Percentiles rank a stretch among this genome's conserved stretches.
phyloP scores from a whole-genome alignment of 2,888 invertebrate genomes.

The Tenthredo mesomela region DNA sequence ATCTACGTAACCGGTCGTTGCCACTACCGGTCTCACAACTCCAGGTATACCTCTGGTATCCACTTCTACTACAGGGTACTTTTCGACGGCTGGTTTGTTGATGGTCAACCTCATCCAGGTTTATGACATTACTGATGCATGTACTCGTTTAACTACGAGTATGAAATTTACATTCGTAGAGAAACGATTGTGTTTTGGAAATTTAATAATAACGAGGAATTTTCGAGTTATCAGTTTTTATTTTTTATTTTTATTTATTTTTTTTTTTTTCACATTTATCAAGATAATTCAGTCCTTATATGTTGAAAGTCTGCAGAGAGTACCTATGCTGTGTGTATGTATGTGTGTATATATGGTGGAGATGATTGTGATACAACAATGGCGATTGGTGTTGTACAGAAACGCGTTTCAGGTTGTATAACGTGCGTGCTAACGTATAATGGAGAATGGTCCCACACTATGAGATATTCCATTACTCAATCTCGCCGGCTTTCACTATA shows the following conservation, averaged over 20 bases:
- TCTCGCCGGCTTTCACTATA: conserved; percentile 54
- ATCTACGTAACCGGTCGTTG: conserved; percentile 50
- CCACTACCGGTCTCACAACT: conserved; percentile 40
- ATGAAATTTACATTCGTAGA: background rate
- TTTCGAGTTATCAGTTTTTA: too few relatives aligned
- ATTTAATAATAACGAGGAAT: too few relatives aligned
- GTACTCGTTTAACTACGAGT: background rate
- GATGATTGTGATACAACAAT: background rate
- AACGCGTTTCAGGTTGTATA: background rate
- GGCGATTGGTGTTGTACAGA: background rate
- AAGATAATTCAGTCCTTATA: too few relatives aligned
- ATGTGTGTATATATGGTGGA: background rate
- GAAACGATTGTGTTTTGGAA: background rate
- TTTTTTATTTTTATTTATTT: too few relatives aligned
- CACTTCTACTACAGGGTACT: background rate
- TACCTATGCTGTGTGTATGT: background rate
- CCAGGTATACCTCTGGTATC: conserved; percentile 10
- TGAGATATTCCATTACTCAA: conserved; percentile 54
- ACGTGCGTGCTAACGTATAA: conserved; percentile 40
- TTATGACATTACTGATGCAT: background rate
- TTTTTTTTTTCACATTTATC: too few relatives aligned
- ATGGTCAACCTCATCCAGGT: conserved; percentile 1
- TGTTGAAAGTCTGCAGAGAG: too few relatives aligned
- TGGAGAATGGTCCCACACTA: conserved; percentile 29
- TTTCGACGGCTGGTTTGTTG: conserved; percentile 3